Conservation (phyloP, 2,888 invertebrate genomes). For the Euclidia mi region DNA sequence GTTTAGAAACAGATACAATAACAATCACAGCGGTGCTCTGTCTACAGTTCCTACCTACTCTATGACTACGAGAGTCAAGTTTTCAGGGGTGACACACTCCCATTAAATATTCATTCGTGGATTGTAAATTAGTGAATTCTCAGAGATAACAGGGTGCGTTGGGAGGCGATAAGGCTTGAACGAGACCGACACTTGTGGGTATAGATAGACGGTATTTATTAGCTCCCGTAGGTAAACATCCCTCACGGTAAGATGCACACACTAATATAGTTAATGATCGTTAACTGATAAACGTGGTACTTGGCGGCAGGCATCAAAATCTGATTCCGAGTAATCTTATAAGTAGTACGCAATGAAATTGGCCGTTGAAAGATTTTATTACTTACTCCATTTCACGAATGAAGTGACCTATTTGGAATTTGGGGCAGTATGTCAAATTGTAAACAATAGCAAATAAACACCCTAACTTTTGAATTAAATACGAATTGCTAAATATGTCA, state of each 20-base stretch:
- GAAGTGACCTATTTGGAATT: not conserved
- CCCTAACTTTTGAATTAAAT: no score
- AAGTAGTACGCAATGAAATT: not conserved
- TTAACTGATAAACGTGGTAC: conserved; percentile 42
- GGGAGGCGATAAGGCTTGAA: conserved; percentile 68
- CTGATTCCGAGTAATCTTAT: conserved; percentile 11
- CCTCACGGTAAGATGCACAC: conserved; percentile 41
- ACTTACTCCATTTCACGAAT: no score
- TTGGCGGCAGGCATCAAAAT: conserved; percentile 15
- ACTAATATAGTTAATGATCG: conserved; percentile 40
- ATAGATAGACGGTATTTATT: conserved; percentile 44
- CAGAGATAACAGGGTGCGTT: conserved; percentile 69
- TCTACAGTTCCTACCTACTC: conserved; percentile 44
- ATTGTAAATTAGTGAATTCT: conserved; percentile 83
- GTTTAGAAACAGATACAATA: not conserved
- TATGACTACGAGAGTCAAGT: conserved; percentile 61
- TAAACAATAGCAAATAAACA: no score
- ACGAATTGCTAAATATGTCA: no score
- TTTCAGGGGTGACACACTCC: conserved; percentile 81
- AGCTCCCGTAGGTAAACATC: conserved; percentile 51
- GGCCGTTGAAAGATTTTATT: no score
- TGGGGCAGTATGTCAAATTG: not conserved
- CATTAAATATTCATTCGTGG: conserved; percentile 86
- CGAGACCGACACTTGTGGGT: conserved; percentile 54
- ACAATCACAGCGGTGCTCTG: conserved; percentile 17